Evolutionary conservation across 2,113 vertebrate species (phyloP).

Genomic region (Oryzias javanicus): DNA sequence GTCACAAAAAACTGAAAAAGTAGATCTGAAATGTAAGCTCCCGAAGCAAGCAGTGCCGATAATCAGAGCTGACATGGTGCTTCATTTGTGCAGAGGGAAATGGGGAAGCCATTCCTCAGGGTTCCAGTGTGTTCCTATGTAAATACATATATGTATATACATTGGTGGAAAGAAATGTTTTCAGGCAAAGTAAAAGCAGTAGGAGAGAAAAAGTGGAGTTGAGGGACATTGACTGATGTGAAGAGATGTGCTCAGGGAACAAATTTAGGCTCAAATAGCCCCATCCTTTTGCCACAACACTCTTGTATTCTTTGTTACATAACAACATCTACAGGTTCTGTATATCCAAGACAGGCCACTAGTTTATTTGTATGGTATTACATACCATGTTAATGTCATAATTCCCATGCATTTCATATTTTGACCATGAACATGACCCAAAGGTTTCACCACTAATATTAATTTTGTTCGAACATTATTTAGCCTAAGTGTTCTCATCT

Average conservation of each 20-base stretch:
- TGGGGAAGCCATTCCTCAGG: constrained; percentile 65
- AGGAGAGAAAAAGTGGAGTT: constrained; percentile 1
- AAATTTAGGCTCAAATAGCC: constrained; percentile 38
- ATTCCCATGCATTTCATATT: no score
- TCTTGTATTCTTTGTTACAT: not conserved
- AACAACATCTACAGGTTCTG: no score
- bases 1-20: constrained; percentile 29
- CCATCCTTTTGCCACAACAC: constrained; percentile 25
- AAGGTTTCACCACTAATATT: no score
- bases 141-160: constrained; percentile 16
- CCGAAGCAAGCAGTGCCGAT: constrained; percentile 57
- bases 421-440: no score
- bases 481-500: no score
- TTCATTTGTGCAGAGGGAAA: constrained; percentile 52
- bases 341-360: no score
- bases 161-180: constrained; percentile 35
- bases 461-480: no score
- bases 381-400: no score
- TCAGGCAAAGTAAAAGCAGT: constrained; percentile 34
- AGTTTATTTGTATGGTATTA: no score
- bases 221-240: constrained; percentile 35
- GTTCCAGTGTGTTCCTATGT: constrained; percentile 23
- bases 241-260: constrained; percentile 49
- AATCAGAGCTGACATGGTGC: constrained; percentile 64
- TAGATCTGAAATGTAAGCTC: constrained; percentile 69